These are phyloP conservation scores for Clitarchus hookeri DNA, from an alignment of 2,888 invertebrate species.

Conservation along the genomic window DNA sequence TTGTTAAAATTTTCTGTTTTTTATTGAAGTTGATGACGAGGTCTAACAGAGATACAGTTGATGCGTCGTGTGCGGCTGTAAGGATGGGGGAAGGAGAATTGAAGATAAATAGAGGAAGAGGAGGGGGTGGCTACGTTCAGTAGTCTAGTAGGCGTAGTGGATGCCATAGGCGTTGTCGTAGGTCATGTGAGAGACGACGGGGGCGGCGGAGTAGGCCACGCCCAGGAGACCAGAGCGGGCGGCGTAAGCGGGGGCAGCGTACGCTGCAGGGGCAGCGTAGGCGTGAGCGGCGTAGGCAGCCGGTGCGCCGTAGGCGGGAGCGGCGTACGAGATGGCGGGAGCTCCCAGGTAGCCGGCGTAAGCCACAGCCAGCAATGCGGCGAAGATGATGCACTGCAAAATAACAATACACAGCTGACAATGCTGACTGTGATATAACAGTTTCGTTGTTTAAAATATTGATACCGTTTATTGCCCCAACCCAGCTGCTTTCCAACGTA, in stretches of 20 bases:
- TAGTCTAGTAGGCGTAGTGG: constrained; percentile 60
- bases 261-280: constrained; percentile 10
- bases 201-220: constrained; percentile 65
- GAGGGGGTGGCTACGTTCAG: not conserved
- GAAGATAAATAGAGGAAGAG: not conserved
- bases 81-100: not conserved
- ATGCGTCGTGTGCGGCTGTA: not conserved
- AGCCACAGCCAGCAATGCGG: constrained; percentile 37
- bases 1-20: too few relatives aligned
- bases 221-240: constrained; percentile 55
- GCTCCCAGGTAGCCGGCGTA: constrained; percentile 31
- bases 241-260: constrained; percentile 42
- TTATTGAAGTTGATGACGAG: too few relatives aligned
- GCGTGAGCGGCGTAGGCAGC: not conserved
- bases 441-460: too few relatives aligned
- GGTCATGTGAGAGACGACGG: constrained; percentile 65
- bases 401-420: not conserved
- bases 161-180: constrained; percentile 62
- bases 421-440: too few relatives aligned
- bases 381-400: constrained; percentile 26
- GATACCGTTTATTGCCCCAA: too few relatives aligned
- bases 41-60: too few relatives aligned
- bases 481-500: too few relatives aligned
- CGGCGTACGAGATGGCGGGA: constrained; percentile 24
- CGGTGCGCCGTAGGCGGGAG: constrained; percentile 7